Evolutionary conservation across 2,888 invertebrate species (phyloP), one percentile per base, ranked within the genome.

Genomic region (Lasioglossum morio): DNA sequence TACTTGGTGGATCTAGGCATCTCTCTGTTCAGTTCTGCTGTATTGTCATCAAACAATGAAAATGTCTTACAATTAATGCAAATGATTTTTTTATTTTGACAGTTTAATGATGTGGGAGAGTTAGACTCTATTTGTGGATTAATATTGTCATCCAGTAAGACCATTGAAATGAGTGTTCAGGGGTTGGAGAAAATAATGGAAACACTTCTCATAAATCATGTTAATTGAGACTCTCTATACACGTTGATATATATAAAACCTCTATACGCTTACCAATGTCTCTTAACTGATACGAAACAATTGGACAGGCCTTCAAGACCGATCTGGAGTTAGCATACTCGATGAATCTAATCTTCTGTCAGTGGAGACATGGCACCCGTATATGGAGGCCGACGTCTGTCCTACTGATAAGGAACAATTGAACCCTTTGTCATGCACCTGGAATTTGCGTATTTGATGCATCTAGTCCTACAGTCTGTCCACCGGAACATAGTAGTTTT

Each of bases 331-430:
- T 53, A 53, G 53, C 53, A 3, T 53, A 53, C 53, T n/a, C 53
- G 53, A 53, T n/a, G 53, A 53, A 53, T 53, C 53, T 53, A 53
- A 53, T 53, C 53, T 53, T 53, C 53, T 53, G 53, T 53, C 53
- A 53, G 53, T 53, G 23, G 53, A 23, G 53, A 53, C 53, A 53
- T 53, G 53, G n/a, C 23, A 53, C 53, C 53, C 53, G 53, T 53
- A 53, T 53, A 53, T 10, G 53, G 53, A 53, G n/a, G 23, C 53
- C 53, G 23, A n/a, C 53, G n/a, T 53, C 53, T 53, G n/a, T 53
- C 53, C 53, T 63, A 63, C 63, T 30, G 63, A 63, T 74, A 79
- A 63, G 87, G 60, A 77, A 77, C 75, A 77, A 87, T 83, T 77
- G 74, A 74, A 84, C 77, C 82, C 69, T 57, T 66, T 27, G 57